Base-by-base conservation (phyloP, 1,140 invertebrate species). In the Drosophila kepulauana region DNA sequence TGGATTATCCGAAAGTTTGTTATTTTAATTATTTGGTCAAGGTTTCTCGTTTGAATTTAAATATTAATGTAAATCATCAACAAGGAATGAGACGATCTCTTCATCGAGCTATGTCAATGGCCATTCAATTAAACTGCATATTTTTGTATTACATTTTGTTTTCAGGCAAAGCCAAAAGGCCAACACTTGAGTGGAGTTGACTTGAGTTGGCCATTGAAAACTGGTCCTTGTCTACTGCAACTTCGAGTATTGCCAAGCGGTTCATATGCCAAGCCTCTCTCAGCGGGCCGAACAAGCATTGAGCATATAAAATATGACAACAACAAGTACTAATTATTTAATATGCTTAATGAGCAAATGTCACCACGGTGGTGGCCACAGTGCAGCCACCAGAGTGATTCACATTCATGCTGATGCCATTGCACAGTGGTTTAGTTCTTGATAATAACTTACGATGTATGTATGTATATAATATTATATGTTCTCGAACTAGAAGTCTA, bases 271-370 rank as follows among this genome's bases (percentile, higher is more conserved):
- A 78, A 78, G 82, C 69, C 81, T 86, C 81, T 81, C 78, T 78
- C 84, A 78, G 68, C 79, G 73, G 45, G 65, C 75, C 58, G 46
- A 68, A 84, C 81, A 75, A 84, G 78, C 78, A 78, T 65, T 80
- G 57, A 81, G 78, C 82, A 78, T 67, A 86, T 86, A 85, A 85
- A 85, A 86, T 85, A 85, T 85, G 82, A 85, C 78, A 85, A 81
- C 75, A 86, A 85, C 82, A 81, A 85, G 82, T 86, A 85, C 79
- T 85, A 85, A 85, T 85, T 85, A 85, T 85, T 85, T 85, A 85
- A 85, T 85, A 85, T 81, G 82, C 82, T 85, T 85, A 85, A 85
- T 85, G 82, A 85, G 82, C 82, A 86, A 86, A 86, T 85, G 82
- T 81, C 75, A 84, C 82, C 79, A 71, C 76, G 68, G 41, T 78